Evolutionary conservation across 2,888 invertebrate species (phyloP).

Genomic region (Apeira syringaria): DNA sequence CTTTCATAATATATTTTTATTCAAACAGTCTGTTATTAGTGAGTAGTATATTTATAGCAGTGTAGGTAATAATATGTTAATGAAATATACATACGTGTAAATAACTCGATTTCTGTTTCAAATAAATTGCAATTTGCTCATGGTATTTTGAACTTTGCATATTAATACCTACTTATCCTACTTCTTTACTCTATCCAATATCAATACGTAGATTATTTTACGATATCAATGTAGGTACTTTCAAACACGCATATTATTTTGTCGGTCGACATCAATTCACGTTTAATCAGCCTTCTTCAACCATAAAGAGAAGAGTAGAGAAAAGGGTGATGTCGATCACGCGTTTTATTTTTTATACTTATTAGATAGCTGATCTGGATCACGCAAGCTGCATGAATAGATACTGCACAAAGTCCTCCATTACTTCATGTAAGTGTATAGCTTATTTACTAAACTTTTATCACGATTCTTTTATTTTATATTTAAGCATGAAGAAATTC

Average conservation of each 20-base stretch:
- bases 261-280: conserved; percentile 1
- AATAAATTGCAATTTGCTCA: neutral
- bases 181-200: conserved; percentile 1
- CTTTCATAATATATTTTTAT: conserved; percentile 13
- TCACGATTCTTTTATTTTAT: neutral
- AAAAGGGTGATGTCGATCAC: conserved; percentile 4
- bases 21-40: neutral
- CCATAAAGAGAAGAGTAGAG: neutral
- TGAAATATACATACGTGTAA: too few species aligned
- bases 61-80: conserved; percentile 14
- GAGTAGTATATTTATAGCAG: too few species aligned
- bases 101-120: neutral
- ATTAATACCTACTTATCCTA: conserved; percentile 8
- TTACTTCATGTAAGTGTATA: conserved; percentile 53
- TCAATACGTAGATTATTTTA: neutral
- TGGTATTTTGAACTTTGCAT: neutral
- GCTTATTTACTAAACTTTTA: conserved; percentile 35
- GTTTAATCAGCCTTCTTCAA: neutral
- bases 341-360: conserved; percentile 44
- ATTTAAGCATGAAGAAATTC: neutral
- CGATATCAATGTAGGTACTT: neutral
- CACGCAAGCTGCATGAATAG: conserved; percentile 69
- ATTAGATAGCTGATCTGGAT: conserved; percentile 64
- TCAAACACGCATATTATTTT: neutral
- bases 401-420: conserved; percentile 57